A percentile compares a stretch with the other conserved stretches of the same genome.
Evolutionary conservation across 1,140 invertebrate genomes (phyloP).

Genomic region (Chelonus insularis): DNA sequence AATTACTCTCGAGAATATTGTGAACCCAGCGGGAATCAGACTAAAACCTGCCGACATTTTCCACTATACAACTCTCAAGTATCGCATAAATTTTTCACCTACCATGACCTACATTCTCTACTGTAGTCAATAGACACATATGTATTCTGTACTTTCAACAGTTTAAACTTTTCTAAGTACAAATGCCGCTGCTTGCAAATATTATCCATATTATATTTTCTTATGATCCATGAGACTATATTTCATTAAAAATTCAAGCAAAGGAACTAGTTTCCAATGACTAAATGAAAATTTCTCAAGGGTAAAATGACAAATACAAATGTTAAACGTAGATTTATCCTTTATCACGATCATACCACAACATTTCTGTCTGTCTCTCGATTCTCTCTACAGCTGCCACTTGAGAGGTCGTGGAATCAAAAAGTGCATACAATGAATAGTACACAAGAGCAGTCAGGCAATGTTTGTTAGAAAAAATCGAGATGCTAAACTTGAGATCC

Average conservation of each 20-base stretch:
- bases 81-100: constrained; percentile 43
- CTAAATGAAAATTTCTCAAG: background rate
- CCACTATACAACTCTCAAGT: constrained; percentile 26
- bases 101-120: constrained; percentile 41
- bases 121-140: background rate
- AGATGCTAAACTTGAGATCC: constrained; percentile 27
- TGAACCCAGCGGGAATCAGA: background rate
- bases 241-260: no score
- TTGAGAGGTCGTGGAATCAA: constrained; percentile 9
- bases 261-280: no score
- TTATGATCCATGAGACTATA: no score
- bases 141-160: background rate
- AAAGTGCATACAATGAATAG: constrained; percentile 4
- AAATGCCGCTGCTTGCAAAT: no score
- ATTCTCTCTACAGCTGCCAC: constrained; percentile 2
- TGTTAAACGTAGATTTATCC: background rate
- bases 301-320: background rate
- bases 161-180: constrained; percentile 5
- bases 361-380: constrained; percentile 26
- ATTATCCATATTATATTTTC: no score
- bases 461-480: background rate
- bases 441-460: constrained; percentile 1
- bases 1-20: background rate
- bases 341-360: background rate
- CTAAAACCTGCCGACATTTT: background rate